Base-by-base conservation (phyloP, 2,888 invertebrate genomes). In the Thysanoteuthis rhombus region DNA sequence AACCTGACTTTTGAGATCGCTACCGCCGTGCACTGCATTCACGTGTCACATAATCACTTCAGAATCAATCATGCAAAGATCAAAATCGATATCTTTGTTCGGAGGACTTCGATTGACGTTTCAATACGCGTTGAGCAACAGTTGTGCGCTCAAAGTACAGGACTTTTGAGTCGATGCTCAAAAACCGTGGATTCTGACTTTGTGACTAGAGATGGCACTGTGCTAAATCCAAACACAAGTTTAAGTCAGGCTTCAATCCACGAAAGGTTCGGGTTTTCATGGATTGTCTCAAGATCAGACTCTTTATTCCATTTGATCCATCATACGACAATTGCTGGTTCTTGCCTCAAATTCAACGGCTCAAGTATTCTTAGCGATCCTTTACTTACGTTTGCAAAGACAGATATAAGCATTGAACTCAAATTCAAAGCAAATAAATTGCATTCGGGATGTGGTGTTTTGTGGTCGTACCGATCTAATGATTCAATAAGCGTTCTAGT, bases 361-460 rank as follows among this genome's bases (percentile, higher is more conserved):
- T 94, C 95, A 36, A 94, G 94, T 47, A 91, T 94, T 3, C 40
- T 93, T 22, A 95, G 94, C 92, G 94, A 94, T 0, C 58, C 93
- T 2, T 92, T 96, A 32, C 90, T 93, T 58, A 93, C 94, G 25
- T 95, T 95, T 42, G 94, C 95, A 47, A 94, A 94, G 90, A 92
- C 94, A 89, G 95, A 95, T 36, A 93, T 95, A 40, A 95, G 95
- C 5, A 39, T 96, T 40, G 96, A 96, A 39, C 93, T 96, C 5
- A 95, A 95, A n/a, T 95, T 96, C 94, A 95, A 94, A 90, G 52
- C 95, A 36, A 93, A 94, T 45, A 75, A 42, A 28, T 42, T 93
- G 2, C n/a, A 39, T 3, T 89, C 92, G 36, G 93, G 90, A 8
- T 95, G 95, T 94, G 94, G 95, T 38, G 94, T 95, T 5, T 45